Evolutionary conservation across 2,888 invertebrate genomes (phyloP), one percentile per base, ranked within the genome.

Genomic region (Amblyjoppa proteus): DNA sequence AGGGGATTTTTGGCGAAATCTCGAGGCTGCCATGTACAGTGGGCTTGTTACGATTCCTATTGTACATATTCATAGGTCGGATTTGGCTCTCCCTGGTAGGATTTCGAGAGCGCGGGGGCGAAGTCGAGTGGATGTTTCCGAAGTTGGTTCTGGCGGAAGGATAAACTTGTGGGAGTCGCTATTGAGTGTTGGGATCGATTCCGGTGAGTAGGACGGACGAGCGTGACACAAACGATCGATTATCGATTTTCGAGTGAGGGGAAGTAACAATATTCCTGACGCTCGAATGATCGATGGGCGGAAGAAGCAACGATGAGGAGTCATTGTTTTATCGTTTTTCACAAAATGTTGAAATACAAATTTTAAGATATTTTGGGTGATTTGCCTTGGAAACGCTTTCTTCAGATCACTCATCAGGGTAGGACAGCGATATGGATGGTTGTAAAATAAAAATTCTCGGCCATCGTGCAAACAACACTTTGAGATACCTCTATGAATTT

Each of bases 1-100:
- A 53, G 66, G 73, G 13, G 80, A 87, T 89, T 89, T 87, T 78
- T 80, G 83, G 68, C 83, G 87, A 89, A 92, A 92, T 91, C 89
- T 91, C 90, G 89, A 91, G 56, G 49, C 75, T 86, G 79, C 73
- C n/a, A 31, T 64, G 7, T 2, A 31, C 6, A 64, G 34, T 16
- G 61, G 13, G 88, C 91, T 92, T 88, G 92, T 92, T 92, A 91
- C 64, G 20, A 20, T 20, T 20, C 20, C 75, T 31, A 82, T 87
- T 87, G 87, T 84, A 20, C 20, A 66, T 34, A 64, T n/a, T 45
- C 16, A 1, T 45, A 28, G 61, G 16, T 75, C 56, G 61, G 25
- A 74, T 75, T 69, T 41, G 68, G 28, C 76, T 79, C 64, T 80
- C 56, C 53, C 58, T 16, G 31, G 51, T 61, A 78, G 34, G 70